Percentiles rank a stretch among this genome's conserved stretches.
Conservation (phyloP, 1,140 invertebrate species). For the Protaetia brevitarsis region DNA sequence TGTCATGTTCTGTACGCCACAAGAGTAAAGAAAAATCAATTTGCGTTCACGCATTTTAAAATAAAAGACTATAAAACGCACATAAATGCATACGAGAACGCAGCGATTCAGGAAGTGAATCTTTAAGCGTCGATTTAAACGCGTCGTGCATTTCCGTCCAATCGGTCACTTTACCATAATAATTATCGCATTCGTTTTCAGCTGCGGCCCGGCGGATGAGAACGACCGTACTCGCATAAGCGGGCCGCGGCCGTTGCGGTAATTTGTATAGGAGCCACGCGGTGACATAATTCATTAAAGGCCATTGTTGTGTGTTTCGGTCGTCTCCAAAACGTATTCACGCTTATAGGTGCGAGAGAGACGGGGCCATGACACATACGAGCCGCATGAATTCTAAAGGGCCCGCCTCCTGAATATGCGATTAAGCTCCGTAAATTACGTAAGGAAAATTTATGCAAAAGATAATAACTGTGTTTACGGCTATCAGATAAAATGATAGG, state of each 20-base stretch:
- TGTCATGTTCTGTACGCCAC: too few species aligned
- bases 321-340: neutral
- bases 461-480: slow-evolving; percentile 1
- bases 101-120: slow-evolving; percentile 19
- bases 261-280: slow-evolving; percentile 11
- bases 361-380: neutral
- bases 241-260: neutral
- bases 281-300: slow-evolving; percentile 14
- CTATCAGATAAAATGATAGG: slow-evolving; percentile 2
- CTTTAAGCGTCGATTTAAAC: slow-evolving; percentile 19
- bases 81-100: neutral
- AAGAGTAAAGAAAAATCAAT: too few species aligned
- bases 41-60: neutral
- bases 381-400: neutral
- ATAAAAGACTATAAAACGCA: neutral
- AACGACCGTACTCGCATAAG: neutral
- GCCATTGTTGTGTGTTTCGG: slow-evolving; percentile 10
- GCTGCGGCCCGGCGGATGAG: neutral
- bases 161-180: neutral
- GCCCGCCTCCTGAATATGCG: neutral
- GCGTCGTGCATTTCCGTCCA: slow-evolving; percentile 7
- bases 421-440: slow-evolving; percentile 7
- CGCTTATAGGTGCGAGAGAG: neutral
- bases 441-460: slow-evolving; percentile 13
- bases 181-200: neutral